Base-by-base conservation (phyloP, 2,113 vertebrate species). In the Austrofundulus limnaeus region DNA sequence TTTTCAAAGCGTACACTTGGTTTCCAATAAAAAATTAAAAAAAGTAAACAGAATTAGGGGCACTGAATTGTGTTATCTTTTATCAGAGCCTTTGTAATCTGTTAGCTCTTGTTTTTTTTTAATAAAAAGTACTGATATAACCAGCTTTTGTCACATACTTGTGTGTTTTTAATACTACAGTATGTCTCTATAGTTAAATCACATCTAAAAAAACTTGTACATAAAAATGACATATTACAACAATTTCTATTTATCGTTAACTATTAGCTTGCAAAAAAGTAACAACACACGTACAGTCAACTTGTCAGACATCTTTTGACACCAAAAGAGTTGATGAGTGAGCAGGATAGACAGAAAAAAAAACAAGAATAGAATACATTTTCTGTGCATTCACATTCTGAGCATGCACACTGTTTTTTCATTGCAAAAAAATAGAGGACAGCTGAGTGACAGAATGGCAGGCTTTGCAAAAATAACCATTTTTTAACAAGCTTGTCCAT, bases 391-490 rank as follows among this genome's bases (percentile, higher is more conserved):
- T 63, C 6, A 51, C 34, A 80, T 42, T 76, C 72, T 41, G 34
- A 21, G 54, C 70, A 70, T 61, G 66, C 64, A 38, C 43, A 23
- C 46, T 28, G 23, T 57, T 37, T 70, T 80, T 66, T 14, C 1
- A 65, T 66, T 66, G 56, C 23, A 70, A 77, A 70, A 68, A 66
- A 28, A 48, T 3, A 14, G 49, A 64, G 21, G 77, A 70, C 72
- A 70, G 82, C 53, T 72, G 82, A 83, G 62, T 77, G 86, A 76
- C 84, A 83, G 80, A 55, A 51, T 62, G 61, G 72, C 72, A 61
- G 52, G 45, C 62, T 53, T 62, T 54, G 81, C 81, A 83, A 75
- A 74, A 79, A 71, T 11, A 66, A 24, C 20, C 23, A 34, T 34
- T 49, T 49, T 72, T 61, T 61, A 86, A 83, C 69, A 75, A 79